Conservation (phyloP, 2,797 vertebrate genomes). For the Phyllotis vaccarum region DNA sequence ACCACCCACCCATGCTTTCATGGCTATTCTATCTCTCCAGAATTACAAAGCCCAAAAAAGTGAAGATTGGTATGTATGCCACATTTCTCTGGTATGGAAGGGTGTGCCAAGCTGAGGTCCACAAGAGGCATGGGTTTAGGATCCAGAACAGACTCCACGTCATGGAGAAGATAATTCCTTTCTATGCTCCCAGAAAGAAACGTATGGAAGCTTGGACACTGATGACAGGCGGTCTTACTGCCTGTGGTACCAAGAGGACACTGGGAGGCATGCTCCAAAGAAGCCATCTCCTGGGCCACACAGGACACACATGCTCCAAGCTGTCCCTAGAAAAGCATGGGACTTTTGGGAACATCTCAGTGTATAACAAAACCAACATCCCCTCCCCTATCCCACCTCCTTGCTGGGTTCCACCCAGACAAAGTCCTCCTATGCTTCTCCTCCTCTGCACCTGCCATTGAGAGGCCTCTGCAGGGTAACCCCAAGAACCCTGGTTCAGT, state of each 20-base stretch:
- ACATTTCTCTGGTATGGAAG: fast-evolving
- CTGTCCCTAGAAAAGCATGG: fast-evolving
- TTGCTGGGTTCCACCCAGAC: background rate
- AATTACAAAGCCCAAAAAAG: background rate
- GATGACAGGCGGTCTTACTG: background rate
- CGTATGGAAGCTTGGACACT: background rate
- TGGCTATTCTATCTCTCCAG: background rate
- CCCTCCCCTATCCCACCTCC: background rate
- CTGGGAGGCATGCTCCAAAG: background rate
- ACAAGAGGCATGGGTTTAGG: background rate
- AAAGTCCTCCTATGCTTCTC: background rate
- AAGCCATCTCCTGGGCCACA: fast-evolving
- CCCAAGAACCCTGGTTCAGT: background rate
- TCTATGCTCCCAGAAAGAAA: background rate
- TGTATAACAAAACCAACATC: background rate
- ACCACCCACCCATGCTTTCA: fast-evolving
- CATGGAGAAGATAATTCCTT: background rate
- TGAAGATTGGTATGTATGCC: no score
- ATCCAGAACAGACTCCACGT: background rate
- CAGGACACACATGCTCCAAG: fast-evolving
- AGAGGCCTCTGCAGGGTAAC: background rate
- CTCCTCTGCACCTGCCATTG: background rate
- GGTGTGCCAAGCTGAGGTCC: background rate
- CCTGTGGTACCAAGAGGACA: background rate
- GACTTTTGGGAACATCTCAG: background rate